These are phyloP conservation scores for Alaudala cheleensis DNA, from an alignment of 2,113 vertebrate genomes.

Conservation along the genomic window DNA sequence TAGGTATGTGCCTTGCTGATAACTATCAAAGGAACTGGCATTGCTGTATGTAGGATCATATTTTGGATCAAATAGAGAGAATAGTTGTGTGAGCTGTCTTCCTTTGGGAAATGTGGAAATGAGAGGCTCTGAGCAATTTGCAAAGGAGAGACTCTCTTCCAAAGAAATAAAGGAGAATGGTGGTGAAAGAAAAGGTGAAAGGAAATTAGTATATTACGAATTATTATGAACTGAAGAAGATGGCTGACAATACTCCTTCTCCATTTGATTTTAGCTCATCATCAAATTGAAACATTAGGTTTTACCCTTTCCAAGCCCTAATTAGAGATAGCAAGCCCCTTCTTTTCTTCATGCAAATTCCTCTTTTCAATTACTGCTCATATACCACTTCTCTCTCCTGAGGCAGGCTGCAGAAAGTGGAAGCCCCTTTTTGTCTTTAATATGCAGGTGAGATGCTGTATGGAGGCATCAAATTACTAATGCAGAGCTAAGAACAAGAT, in stretches of 20 bases:
- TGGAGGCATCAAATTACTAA: conserved; percentile 41
- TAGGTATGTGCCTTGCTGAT: not conserved
- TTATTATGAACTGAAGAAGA: not conserved
- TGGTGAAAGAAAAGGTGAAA: not conserved
- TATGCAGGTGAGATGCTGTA: not conserved
- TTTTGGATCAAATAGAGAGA: not conserved
- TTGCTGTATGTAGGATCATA: not conserved
- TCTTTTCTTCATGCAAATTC: not conserved
- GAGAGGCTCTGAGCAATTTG: not conserved
- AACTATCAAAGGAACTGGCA: not conserved
- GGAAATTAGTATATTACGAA: not conserved
- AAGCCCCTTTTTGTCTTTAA: not conserved
- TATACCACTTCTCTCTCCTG: not conserved
- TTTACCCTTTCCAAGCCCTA: not conserved
- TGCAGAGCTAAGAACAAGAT: conserved; percentile 6
- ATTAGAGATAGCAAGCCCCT: not conserved
- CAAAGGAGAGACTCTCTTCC: not conserved
- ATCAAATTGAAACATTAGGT: not conserved
- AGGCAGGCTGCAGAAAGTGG: not conserved
- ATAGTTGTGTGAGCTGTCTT: not conserved
- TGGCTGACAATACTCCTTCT: not conserved
- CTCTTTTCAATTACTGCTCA: not conserved
- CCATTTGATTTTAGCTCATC: not conserved
- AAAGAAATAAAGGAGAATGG: not conserved
- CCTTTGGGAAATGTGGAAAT: not conserved